These are phyloP conservation scores for Sphenodon punctatus DNA, from an alignment of 2,797 vertebrate species.

Conservation along the genomic window DNA sequence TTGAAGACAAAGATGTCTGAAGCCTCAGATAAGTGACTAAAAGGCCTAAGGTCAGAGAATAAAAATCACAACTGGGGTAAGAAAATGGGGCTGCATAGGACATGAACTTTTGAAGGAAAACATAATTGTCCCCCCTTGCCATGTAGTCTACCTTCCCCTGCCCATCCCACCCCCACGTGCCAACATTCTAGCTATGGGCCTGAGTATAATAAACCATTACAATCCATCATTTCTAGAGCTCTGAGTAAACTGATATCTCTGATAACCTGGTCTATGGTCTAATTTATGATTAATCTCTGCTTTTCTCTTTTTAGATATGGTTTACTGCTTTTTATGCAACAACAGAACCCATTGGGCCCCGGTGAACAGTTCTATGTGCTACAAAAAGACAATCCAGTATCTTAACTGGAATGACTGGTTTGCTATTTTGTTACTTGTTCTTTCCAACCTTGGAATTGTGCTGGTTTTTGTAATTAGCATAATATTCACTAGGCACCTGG, in stretches of 20 bases:
- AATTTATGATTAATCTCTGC: not conserved
- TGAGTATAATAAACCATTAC: not conserved
- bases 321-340: slow-evolving; percentile 82
- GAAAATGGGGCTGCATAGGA: too few species aligned
- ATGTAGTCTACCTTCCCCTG: too few species aligned
- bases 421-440: slow-evolving; percentile 79
- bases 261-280: not conserved
- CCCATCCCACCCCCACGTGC: too few species aligned
- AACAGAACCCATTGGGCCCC: slow-evolving; percentile 81
- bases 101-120: too few species aligned
- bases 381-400: slow-evolving; percentile 75
- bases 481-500: slow-evolving; percentile 82
- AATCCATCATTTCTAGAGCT: not conserved
- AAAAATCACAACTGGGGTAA: too few species aligned
- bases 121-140: too few species aligned
- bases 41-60: too few species aligned
- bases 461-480: slow-evolving; percentile 76
- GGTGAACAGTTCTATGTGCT: slow-evolving; percentile 75
- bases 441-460: slow-evolving; percentile 79
- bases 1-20: too few species aligned
- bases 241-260: accelerated
- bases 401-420: slow-evolving; percentile 84
- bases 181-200: not conserved
- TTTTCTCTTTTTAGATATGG: slow-evolving; percentile 80
- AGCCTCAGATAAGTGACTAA: too few species aligned